Evolutionary conservation across 92 coral and sea anemone genomes (phyloP).

Genomic region (Porites evermanni): DNA sequence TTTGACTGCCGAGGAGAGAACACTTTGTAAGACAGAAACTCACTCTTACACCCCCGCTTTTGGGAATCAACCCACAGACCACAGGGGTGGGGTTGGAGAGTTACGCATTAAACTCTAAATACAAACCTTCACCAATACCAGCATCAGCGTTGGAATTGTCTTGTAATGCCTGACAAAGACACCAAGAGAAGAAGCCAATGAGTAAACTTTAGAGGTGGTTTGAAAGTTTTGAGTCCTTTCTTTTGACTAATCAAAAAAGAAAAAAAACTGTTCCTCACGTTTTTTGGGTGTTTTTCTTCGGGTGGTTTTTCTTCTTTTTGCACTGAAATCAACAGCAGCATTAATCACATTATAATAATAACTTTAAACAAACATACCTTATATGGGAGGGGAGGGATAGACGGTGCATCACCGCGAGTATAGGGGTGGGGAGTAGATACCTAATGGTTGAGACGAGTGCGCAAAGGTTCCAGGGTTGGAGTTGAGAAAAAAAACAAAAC

Average conservation of each 20-base stretch:
- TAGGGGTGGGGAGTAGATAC: neutral
- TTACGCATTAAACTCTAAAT: neutral
- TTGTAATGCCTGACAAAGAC: neutral
- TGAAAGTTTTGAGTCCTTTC: neutral
- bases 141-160: neutral
- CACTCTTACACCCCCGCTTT: too few relatives aligned
- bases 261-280: neutral
- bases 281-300: neutral
- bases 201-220: neutral
- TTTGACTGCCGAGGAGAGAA: too few relatives aligned
- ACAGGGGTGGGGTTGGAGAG: too few relatives aligned
- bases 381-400: neutral
- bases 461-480: neutral
- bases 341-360: neutral
- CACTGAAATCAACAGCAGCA: neutral
- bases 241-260: too few relatives aligned
- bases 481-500: neutral
- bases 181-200: neutral
- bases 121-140: conserved; percentile 10
- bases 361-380: neutral
- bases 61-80: too few relatives aligned
- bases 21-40: too few relatives aligned
- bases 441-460: neutral
- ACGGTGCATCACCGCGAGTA: too few relatives aligned
- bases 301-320: conserved; percentile 28